phyloP scores from a whole-genome alignment of 2,797 vertebrate genomes.

The Anguilla megastoma region DNA sequence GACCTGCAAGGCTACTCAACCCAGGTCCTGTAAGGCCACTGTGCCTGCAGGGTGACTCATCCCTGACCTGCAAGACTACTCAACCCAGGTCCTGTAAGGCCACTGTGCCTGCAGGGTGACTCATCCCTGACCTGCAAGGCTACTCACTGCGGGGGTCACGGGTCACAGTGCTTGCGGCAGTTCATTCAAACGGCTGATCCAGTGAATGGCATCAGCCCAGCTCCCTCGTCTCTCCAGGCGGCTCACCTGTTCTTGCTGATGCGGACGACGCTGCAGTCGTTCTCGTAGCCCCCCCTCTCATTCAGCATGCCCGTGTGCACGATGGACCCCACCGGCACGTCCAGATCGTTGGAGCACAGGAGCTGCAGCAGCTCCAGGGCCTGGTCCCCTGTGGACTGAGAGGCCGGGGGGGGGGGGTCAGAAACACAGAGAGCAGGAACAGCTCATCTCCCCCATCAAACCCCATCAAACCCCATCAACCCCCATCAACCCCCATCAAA shows the following conservation, averaged over 20 bases:
- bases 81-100: too few relatives aligned
- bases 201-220: neutral
- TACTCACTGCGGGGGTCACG: too few relatives aligned
- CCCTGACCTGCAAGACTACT: too few relatives aligned
- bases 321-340: conserved; percentile 94
- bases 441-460: neutral
- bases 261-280: conserved; percentile 94
- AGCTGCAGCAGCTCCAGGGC: conserved; percentile 86
- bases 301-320: conserved; percentile 99
- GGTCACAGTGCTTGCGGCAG: neutral
- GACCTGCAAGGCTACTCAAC: too few relatives aligned
- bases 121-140: too few relatives aligned
- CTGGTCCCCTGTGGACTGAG: conserved; percentile 85
- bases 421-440: neutral
- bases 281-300: conserved; percentile 90
- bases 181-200: neutral
- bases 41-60: too few relatives aligned
- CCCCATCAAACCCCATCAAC: neutral
- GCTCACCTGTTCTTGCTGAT: conserved; percentile 91
- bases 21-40: too few relatives aligned
- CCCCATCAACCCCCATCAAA: too few relatives aligned
- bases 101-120: too few relatives aligned
- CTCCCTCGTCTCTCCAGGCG: too few relatives aligned
- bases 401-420: neutral
- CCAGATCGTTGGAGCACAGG: conserved; percentile 92